These are phyloP conservation scores for Chamaetylas fuelleborni DNA, from an alignment of 2,113 vertebrate species.

Conservation along the genomic window DNA sequence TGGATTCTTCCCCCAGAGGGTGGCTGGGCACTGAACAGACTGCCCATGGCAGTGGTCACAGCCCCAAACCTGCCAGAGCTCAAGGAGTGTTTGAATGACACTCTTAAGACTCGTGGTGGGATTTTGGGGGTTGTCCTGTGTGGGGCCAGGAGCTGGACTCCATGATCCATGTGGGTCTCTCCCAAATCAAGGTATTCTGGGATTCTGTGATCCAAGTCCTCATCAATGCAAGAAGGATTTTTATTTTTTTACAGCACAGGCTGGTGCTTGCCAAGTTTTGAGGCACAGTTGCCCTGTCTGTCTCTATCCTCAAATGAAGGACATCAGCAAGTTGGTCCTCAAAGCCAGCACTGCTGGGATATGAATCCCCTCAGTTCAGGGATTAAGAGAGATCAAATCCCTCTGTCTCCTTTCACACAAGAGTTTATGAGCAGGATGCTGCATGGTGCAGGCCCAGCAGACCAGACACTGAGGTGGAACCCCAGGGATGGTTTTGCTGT, in stretches of 20 bases:
- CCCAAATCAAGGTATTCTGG: neutral
- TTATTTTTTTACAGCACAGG: neutral
- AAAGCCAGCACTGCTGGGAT: neutral
- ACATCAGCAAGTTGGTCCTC: neutral
- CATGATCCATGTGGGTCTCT: fast-evolving
- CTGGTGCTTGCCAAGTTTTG: neutral
- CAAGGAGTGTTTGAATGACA: neutral
- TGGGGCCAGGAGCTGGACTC: neutral
- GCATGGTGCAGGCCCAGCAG: neutral
- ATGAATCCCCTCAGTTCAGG: neutral
- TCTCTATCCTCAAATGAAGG: neutral
- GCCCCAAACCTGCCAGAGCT: neutral
- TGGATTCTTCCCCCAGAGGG: neutral
- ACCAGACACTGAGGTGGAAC: neutral
- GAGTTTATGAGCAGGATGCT: neutral
- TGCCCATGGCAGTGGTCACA: neutral
- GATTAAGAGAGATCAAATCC: neutral
- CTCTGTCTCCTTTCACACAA: neutral
- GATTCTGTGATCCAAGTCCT: neutral
- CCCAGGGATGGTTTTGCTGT: neutral
- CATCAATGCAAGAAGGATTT: neutral
- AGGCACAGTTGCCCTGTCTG: fast-evolving
- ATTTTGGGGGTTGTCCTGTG: neutral
- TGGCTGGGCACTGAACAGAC: neutral
- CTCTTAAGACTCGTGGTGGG: too few species aligned